A percentile compares a stretch with the other conserved stretches of the same genome.
Conservation (phyloP, 2,113 vertebrate species). For the Mesoclemmys tuberculata region DNA sequence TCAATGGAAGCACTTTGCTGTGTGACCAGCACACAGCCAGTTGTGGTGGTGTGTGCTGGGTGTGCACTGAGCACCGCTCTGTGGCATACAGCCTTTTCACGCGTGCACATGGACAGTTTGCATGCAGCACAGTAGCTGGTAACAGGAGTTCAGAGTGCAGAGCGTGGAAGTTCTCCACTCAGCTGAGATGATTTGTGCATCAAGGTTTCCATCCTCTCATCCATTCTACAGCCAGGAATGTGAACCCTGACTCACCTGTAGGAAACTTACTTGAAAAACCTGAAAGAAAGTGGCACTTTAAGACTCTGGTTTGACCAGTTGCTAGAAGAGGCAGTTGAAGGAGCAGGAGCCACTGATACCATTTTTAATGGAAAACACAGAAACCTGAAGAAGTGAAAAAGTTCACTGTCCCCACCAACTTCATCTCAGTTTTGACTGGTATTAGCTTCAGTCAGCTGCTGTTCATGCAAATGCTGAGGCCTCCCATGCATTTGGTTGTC, state of each 20-base stretch:
- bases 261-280: background rate
- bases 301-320: background rate
- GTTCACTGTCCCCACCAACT: no score
- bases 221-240: background rate
- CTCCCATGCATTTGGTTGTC: no score
- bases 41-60: no score
- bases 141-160: background rate
- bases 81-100: background rate
- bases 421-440: no score
- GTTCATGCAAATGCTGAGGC: no score
- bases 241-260: background rate
- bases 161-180: background rate
- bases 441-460: no score
- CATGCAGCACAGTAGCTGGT: no score
- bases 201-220: background rate
- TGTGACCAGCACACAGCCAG: background rate
- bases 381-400: background rate
- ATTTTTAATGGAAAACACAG: background rate
- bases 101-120: no score
- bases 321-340: background rate
- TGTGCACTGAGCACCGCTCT: background rate
- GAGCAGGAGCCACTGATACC: background rate
- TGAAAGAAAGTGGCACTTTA: background rate
- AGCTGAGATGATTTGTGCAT: background rate
- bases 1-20: background rate